These are phyloP conservation scores for Luehdorfia chinensis DNA, from an alignment of 1,140 invertebrate species.

Conservation along the genomic window DNA sequence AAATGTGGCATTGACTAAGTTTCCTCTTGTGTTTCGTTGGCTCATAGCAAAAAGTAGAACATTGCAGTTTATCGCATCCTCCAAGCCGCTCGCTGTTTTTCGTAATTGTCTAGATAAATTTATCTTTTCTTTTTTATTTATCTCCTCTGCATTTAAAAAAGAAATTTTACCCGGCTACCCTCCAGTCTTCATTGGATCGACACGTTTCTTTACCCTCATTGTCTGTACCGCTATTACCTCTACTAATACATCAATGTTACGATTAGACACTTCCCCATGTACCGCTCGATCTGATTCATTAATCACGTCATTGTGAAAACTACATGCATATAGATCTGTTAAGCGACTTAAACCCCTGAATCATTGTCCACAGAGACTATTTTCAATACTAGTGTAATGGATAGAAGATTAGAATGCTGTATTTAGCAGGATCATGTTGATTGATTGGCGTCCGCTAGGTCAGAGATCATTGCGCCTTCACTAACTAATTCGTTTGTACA, in stretches of 20 bases:
- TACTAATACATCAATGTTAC: conserved; percentile 58
- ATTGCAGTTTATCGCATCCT: not conserved
- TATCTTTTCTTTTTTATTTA: no score
- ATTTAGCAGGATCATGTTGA: conserved; percentile 60
- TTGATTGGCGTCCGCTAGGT: conserved; percentile 60
- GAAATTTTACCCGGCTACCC: no score
- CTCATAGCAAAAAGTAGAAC: not conserved
- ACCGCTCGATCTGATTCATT: conserved; percentile 53
- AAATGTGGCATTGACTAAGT: not conserved
- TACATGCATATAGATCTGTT: conserved; percentile 22
- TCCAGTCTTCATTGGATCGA: conserved; percentile 1
- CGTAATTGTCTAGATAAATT: no score
- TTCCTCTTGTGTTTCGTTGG: not conserved
- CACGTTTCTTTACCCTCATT: conserved; percentile 2
- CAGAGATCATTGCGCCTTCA: conserved; percentile 47
- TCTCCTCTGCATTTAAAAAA: no score
- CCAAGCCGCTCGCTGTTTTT: no score
- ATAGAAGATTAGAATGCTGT: conserved; percentile 42
- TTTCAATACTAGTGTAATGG: conserved; percentile 15
- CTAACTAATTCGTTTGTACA: conserved; percentile 42
- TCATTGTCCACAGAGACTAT: conserved; percentile 18
- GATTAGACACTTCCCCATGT: conserved; percentile 51
- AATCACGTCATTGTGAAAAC: conserved; percentile 58
- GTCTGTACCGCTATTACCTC: conserved; percentile 21
- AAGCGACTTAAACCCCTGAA: conserved; percentile 25